A percentile compares a stretch with the other conserved stretches of the same genome.
These are phyloP conservation scores for Caenorhabditis angaria DNA, from an alignment of 2,888 invertebrate species.

Conservation along the genomic window DNA sequence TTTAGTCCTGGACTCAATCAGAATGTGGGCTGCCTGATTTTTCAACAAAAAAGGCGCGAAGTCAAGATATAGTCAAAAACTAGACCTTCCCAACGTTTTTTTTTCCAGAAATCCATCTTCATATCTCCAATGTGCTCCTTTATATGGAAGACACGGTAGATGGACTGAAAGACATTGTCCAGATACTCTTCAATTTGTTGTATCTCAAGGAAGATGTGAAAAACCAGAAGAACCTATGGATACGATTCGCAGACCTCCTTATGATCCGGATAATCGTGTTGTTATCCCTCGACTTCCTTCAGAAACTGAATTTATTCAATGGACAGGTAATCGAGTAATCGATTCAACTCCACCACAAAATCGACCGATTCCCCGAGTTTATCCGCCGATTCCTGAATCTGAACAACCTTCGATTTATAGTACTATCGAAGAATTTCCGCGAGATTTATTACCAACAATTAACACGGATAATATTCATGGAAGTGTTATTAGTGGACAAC, in stretches of 20 bases:
- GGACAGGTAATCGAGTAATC: slow-evolving; percentile 46
- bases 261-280: slow-evolving; percentile 47
- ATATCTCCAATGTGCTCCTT: slow-evolving; percentile 53
- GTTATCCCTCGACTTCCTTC: slow-evolving; percentile 49
- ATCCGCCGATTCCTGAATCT: slow-evolving; percentile 39
- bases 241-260: slow-evolving; percentile 13
- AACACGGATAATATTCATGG: slow-evolving; percentile 38
- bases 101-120: slow-evolving; percentile 35
- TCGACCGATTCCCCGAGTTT: slow-evolving; percentile 26
- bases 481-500: slow-evolving; percentile 29
- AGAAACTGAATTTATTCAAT: slow-evolving; percentile 41
- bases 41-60: too few species aligned
- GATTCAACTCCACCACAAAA: slow-evolving; percentile 13
- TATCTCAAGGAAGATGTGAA: slow-evolving; percentile 45
- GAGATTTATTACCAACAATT: slow-evolving; percentile 37
- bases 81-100: background rate
- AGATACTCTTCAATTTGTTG: slow-evolving; percentile 45
- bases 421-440: slow-evolving; percentile 49
- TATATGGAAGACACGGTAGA: slow-evolving; percentile 43
- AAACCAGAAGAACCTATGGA: slow-evolving; percentile 15
- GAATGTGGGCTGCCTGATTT: too few species aligned
- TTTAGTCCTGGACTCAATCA: background rate
- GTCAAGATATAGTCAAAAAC: background rate
- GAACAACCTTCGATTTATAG: slow-evolving; percentile 40
- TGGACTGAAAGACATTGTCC: slow-evolving; percentile 54